Base-by-base conservation (phyloP, 2,888 invertebrate genomes). In the Amblyteles armatorius region DNA sequence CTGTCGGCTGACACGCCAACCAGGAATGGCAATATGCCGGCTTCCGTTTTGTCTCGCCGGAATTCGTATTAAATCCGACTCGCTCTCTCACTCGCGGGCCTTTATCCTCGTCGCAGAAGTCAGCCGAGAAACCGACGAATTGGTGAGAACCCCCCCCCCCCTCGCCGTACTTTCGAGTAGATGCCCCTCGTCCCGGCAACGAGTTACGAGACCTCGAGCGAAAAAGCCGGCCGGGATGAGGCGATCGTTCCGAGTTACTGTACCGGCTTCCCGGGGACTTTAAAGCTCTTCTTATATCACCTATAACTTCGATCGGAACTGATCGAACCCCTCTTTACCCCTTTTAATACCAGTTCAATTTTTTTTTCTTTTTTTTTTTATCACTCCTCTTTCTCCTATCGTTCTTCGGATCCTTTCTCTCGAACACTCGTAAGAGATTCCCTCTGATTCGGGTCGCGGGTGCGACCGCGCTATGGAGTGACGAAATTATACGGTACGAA, bases 401-500 rank as follows among this genome's bases (percentile, higher is more conserved):
- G 73, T 63, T 71, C 19, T 19, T 9, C 48, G 65, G 40, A 60
- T 57, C 26, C 57, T 26, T 57, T 26, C 22, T 13, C 26, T 26
- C 9, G 33, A 50, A 13, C 55, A 36, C 65, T 48, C 55, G 52
- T 78, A 80, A 48, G 60, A 80, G 57, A 57, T 81, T 84, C 84
- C 52, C 84, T 81, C 82, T 69, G 78, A 79, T 79, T 71, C 73
- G 57, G 79, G 85, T 82, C 79, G 86, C 80, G 87, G 87, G 88
- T 85, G 89, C 84, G 88, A 88, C 80, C 79, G 72, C 79, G 84
- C 72, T 82, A 74, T 82, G 83, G 88, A 87, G 89, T 89, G 91
- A 90, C 91, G 90, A 92, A 92, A 92, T 92, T 91, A 91, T 88
- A 92, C 83, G 90, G 89, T 91, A 79, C 87, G 86, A 82, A 69